phyloP scores from a whole-genome alignment of 1,140 invertebrate species.

The Brachionus paranguensis region DNA sequence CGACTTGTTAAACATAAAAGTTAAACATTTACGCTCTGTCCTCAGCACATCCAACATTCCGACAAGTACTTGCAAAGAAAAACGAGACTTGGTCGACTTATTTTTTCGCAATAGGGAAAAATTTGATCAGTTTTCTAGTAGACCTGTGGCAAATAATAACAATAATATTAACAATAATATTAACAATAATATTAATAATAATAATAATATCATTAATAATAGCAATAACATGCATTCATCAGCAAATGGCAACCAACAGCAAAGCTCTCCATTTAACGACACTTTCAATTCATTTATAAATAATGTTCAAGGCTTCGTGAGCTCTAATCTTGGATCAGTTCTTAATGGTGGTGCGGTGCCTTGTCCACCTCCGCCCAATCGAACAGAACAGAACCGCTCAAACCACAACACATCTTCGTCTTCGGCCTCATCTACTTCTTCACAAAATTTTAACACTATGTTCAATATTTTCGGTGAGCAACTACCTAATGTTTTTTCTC shows the following conservation, averaged over 20 bases:
- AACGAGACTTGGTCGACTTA: constrained; percentile 52
- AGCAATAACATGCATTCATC: not conserved
- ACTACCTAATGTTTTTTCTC: not conserved
- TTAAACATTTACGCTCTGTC: constrained; percentile 50
- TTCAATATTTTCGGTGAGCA: not conserved
- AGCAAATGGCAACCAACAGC: not conserved
- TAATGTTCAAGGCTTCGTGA: constrained; percentile 33
- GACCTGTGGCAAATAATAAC: not conserved
- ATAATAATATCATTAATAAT: not conserved
- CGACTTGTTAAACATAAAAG: constrained; percentile 48
- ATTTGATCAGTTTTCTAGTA: not conserved
- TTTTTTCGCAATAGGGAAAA: constrained; percentile 45
- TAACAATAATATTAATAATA: constrained; percentile 41
- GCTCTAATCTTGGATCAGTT: constrained; percentile 4
- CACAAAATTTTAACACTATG: not conserved
- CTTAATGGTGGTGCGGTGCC: not conserved
- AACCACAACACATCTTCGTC: constrained; percentile 15
- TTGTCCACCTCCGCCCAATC: not conserved
- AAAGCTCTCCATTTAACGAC: not conserved
- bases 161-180: not conserved
- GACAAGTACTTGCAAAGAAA: constrained; percentile 49
- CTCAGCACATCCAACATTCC: constrained; percentile 47
- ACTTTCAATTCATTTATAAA: constrained; percentile 14
- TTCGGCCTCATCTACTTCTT: not conserved
- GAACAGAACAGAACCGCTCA: not conserved